A percentile compares a stretch with the other conserved stretches of the same genome.
phyloP scores from a whole-genome alignment of 2,888 invertebrate species.

The Chymomyza procnemis region DNA sequence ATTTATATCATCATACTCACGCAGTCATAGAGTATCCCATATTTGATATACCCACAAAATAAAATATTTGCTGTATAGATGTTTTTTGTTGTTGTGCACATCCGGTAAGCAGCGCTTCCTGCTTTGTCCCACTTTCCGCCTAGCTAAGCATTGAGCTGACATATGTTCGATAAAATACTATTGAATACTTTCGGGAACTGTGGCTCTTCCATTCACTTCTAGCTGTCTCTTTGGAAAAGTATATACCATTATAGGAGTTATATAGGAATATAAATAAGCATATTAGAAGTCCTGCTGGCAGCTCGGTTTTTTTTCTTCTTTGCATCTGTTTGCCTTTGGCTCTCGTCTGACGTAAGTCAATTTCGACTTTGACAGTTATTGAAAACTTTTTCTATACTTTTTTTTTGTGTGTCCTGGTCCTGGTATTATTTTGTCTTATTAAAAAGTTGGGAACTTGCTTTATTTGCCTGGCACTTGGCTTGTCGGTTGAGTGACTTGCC shows the following conservation, averaged over 20 bases:
- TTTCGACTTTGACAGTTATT: conserved; percentile 17
- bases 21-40: neutral
- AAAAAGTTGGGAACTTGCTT: conserved; percentile 18
- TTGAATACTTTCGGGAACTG: neutral
- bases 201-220: neutral
- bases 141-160: conserved; percentile 4
- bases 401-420: no score
- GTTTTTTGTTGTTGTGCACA: neutral
- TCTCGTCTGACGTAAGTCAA: conserved; percentile 5
- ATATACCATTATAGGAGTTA: neutral
- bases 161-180: conserved; percentile 24
- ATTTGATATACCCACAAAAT: neutral
- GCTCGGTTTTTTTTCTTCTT: neutral
- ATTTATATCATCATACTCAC: no score
- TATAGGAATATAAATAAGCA: neutral
- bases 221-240: neutral
- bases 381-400: conserved; percentile 6
- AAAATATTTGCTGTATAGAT: neutral
- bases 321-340: neutral
- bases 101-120: neutral
- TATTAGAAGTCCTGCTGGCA: conserved; percentile 7
- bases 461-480: neutral
- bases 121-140: neutral
- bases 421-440: conserved; percentile 20
- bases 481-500: neutral